phyloP scores from a whole-genome alignment of 2,113 vertebrate genomes.

The Serinus canaria region DNA sequence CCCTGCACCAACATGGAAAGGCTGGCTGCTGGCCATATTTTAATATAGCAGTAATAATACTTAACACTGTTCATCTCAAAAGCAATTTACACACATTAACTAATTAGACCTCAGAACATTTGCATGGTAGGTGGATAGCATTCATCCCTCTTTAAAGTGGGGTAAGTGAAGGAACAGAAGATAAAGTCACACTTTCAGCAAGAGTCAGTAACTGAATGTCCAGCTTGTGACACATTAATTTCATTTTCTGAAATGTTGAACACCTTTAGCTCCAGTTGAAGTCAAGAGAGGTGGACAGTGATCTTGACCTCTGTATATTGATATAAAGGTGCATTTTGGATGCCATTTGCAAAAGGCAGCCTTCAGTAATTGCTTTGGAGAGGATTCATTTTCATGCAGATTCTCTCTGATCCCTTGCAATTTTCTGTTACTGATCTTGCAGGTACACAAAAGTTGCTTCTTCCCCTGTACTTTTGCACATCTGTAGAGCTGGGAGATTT shows the following conservation, averaged over 20 bases:
- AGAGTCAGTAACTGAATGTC: background rate
- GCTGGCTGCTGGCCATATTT: slow-evolving; percentile 60
- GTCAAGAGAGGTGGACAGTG: background rate
- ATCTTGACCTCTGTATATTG: background rate
- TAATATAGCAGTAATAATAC: slow-evolving; percentile 63
- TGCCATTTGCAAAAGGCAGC: background rate
- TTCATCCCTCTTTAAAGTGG: background rate
- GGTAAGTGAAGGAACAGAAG: background rate
- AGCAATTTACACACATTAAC: slow-evolving; percentile 62
- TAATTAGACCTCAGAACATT: slow-evolving; percentile 58
- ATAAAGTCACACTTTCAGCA: background rate
- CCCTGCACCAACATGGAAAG: slow-evolving; percentile 15
- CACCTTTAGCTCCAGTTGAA: background rate
- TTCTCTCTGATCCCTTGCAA: background rate
- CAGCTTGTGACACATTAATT: background rate
- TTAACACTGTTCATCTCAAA: slow-evolving; percentile 60
- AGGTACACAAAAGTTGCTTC: background rate
- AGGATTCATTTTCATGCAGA: background rate
- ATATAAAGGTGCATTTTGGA: background rate
- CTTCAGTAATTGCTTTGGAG: background rate
- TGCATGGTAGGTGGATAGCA: slow-evolving; percentile 38
- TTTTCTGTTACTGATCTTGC: background rate
- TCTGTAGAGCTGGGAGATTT: background rate
- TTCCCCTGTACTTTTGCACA: background rate
- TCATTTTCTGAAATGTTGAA: background rate